Base-by-base conservation (phyloP, 2,797 vertebrate species). In the Pelochelys cantorii region DNA sequence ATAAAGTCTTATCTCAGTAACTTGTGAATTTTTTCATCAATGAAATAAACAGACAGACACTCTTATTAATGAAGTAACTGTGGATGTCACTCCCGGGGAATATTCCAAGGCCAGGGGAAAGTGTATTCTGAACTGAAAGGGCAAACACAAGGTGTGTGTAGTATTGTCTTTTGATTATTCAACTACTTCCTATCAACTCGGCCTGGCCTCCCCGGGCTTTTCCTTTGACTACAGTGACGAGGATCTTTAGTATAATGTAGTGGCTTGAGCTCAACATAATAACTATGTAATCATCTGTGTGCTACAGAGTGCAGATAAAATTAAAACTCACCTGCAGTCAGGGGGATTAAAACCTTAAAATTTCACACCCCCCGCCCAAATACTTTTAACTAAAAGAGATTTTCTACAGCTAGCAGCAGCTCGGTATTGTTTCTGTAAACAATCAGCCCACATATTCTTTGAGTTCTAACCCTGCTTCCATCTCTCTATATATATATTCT, bases 261-360 rank as follows among this genome's bases (percentile, higher is more conserved):
- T 54, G 52, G 89, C 91, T 2, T 14, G 83, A 91, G 81, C 91
- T 11, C 68, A 37, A 71, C 18, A 83, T 85, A 93, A 90, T 89
- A 94, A 93, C 96, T 95, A 91, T 95, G 91, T 94, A 94, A 96
- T 95, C 95, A 96, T 97, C 96, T 88, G 92, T 14, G 4, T 88
- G 91, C 85, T 91, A 91, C 95, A 97, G 96, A 95, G 3, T 22
- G 65, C 93, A 96, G 95, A 96, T 86, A 91, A 84, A 95, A 91
- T 96, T 95, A 94, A 89, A 96, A 84, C 81, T 94, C 88, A 82
- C 90, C 94, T 1, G 0, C 80, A 82, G 54, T 91, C 92, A 90
- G 86, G 1, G 0, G 85, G 82, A 62, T 12, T 91, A 95, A 96
- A 96, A 97, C 20, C 88, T 37, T 89, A 94, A 95, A 96, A 96